A percentile compares a stretch with the other conserved stretches of the same genome.
phyloP scores from a whole-genome alignment of 2,797 vertebrate genomes.

The Alfaro cultratus region DNA sequence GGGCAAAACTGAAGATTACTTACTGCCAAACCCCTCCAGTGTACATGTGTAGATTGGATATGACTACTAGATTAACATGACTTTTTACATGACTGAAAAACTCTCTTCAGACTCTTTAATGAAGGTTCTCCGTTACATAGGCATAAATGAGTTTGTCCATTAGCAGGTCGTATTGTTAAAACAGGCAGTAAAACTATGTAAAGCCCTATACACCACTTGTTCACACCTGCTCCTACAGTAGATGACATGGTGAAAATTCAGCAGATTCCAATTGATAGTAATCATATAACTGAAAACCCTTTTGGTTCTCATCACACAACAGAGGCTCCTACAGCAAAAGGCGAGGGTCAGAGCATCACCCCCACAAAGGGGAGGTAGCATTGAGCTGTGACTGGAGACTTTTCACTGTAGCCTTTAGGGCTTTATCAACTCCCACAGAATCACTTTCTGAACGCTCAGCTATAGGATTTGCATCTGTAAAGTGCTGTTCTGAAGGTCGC shows the following conservation, averaged over 20 bases:
- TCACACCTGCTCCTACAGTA: slow-evolving; percentile 58
- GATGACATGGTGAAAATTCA: slow-evolving; percentile 45
- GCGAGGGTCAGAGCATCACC: slow-evolving; percentile 55
- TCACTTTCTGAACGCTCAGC: slow-evolving; percentile 14
- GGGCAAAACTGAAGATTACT: slow-evolving; percentile 63
- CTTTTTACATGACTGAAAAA: slow-evolving; percentile 74
- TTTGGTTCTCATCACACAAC: slow-evolving; percentile 34
- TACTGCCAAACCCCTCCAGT: slow-evolving; percentile 36
- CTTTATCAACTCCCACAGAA: slow-evolving; percentile 27
- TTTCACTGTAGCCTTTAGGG: slow-evolving; percentile 44
- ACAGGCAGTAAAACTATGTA: slow-evolving; percentile 72
- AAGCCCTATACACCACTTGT: slow-evolving; percentile 68
- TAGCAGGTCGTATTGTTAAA: slow-evolving; percentile 61
- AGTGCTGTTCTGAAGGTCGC: slow-evolving; percentile 49
- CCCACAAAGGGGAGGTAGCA: slow-evolving; percentile 56
- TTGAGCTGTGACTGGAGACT: slow-evolving; percentile 37
- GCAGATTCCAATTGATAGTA: slow-evolving; percentile 30
- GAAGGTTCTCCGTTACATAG: slow-evolving; percentile 76
- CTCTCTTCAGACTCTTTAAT: slow-evolving; percentile 68
- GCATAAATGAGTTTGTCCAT: slow-evolving; percentile 72
- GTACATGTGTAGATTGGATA: slow-evolving; percentile 47
- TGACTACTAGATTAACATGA: slow-evolving; percentile 66
- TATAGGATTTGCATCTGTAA: slow-evolving; percentile 37
- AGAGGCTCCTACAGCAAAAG: slow-evolving; percentile 60
- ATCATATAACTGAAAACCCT: slow-evolving; percentile 45